These are phyloP conservation scores for Episyrphus balteatus DNA, from an alignment of 1,140 invertebrate species.

Conservation along the genomic window DNA sequence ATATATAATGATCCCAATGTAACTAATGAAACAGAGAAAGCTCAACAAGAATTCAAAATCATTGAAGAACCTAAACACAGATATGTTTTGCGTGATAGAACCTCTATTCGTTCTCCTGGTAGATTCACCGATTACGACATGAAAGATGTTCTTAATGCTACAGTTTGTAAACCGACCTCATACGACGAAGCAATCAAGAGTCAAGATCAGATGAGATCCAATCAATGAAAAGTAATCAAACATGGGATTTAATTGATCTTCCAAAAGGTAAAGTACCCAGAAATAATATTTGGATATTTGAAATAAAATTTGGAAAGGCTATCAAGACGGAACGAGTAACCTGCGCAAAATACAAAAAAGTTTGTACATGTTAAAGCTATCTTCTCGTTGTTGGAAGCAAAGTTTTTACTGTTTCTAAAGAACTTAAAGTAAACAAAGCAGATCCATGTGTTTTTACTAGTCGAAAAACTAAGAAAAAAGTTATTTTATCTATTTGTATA, in stretches of 20 bases:
- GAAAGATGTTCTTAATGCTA: neutral
- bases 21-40: too few relatives aligned
- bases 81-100: too few relatives aligned
- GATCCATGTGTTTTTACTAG: conserved; percentile 35
- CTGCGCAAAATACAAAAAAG: conserved; percentile 25
- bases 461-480: conserved; percentile 11
- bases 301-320: conserved; percentile 26
- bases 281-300: neutral
- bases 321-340: conserved; percentile 12
- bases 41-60: too few relatives aligned
- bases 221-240: neutral
- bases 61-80: too few relatives aligned
- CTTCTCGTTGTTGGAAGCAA: conserved; percentile 31
- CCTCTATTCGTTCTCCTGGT: too few relatives aligned
- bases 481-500: conserved; percentile 37
- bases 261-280: neutral
- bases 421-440: conserved; percentile 23
- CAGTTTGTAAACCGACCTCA: neutral
- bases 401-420: conserved; percentile 16
- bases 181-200: neutral
- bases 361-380: conserved; percentile 37
- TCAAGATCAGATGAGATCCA: neutral
- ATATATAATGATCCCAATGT: too few relatives aligned
- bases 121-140: too few relatives aligned
- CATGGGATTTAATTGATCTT: neutral